phyloP scores from a whole-genome alignment of 2,888 invertebrate species.

The Coelinius sp. region DNA sequence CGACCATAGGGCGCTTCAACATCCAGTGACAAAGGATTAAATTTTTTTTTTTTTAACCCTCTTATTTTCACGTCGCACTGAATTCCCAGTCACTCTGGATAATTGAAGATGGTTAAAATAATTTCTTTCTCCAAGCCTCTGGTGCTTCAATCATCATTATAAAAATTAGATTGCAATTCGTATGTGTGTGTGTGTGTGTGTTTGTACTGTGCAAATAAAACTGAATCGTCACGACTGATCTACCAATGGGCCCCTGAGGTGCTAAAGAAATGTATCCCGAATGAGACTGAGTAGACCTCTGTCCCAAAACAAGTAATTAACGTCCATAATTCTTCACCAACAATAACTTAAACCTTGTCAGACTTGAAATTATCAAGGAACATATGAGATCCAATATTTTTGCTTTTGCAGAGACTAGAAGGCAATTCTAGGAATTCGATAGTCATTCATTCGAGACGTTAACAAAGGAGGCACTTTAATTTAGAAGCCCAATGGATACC shows the following conservation, averaged over 20 bases:
- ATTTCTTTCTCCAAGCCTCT: not conserved
- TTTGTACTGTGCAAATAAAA: not conserved
- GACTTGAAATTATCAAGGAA: slow-evolving; percentile 9
- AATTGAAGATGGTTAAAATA: slow-evolving; percentile 8
- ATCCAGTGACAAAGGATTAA: not conserved
- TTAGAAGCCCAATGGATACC: not conserved
- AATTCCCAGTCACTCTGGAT: slow-evolving; percentile 4
- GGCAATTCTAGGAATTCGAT: slow-evolving; percentile 21
- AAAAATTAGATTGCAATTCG: not conserved
- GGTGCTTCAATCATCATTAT: not conserved
- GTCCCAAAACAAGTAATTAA: slow-evolving; percentile 61
- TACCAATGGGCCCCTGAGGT: slow-evolving; percentile 51
- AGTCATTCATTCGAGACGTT: not conserved
- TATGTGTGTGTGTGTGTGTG: not conserved
- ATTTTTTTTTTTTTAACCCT: not conserved
- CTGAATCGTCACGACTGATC: slow-evolving; percentile 3
- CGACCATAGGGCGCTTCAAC: not conserved
- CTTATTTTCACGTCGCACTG: not conserved
- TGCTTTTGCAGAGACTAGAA: not conserved
- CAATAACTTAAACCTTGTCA: slow-evolving; percentile 35
- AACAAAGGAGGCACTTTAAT: not conserved
- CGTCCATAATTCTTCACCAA: slow-evolving; percentile 59
- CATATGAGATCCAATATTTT: not conserved
- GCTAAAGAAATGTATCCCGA: slow-evolving; percentile 59
- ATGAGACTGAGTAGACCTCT: slow-evolving; percentile 52